These are phyloP conservation scores for Strigamia maritima DNA, from an alignment of 2,888 invertebrate species.

Conservation along the genomic window DNA sequence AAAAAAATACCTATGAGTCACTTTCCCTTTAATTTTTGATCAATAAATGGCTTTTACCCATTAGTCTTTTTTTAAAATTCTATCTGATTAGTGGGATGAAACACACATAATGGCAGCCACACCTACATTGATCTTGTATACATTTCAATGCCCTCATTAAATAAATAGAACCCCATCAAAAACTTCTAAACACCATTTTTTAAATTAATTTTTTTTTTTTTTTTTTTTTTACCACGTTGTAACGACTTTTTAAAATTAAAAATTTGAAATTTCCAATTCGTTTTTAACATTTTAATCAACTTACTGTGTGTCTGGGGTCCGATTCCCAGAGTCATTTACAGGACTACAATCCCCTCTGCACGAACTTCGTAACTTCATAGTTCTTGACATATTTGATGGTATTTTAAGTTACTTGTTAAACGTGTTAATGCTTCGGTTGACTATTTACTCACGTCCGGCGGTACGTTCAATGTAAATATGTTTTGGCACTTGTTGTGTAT, in stretches of 20 bases:
- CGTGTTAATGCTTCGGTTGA: not conserved
- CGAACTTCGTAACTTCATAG: not conserved
- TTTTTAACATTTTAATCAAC: not conserved
- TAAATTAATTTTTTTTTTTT: too few relatives aligned
- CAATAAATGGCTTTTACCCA: too few relatives aligned
- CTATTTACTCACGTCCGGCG: not conserved
- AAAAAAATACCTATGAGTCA: too few relatives aligned
- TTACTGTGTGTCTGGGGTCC: not conserved
- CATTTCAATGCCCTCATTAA: not conserved
- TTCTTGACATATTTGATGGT: not conserved
- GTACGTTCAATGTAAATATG: not conserved
- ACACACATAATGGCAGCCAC: not conserved
- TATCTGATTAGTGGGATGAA: too few relatives aligned
- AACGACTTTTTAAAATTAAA: too few relatives aligned
- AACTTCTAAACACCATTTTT: not conserved
- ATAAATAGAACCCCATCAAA: not conserved
- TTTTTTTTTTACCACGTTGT: too few relatives aligned
- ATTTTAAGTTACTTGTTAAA: not conserved
- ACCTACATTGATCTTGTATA: not conserved
- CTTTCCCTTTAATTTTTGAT: too few relatives aligned
- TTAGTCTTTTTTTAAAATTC: too few relatives aligned
- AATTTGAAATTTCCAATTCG: not conserved
- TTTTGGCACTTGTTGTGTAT: not conserved
- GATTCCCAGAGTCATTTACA: not conserved
- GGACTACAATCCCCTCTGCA: not conserved